Evolutionary conservation across 2,888 invertebrate species (phyloP), one percentile per base, ranked within the genome.

Genomic region (Urechis unicinctus): DNA sequence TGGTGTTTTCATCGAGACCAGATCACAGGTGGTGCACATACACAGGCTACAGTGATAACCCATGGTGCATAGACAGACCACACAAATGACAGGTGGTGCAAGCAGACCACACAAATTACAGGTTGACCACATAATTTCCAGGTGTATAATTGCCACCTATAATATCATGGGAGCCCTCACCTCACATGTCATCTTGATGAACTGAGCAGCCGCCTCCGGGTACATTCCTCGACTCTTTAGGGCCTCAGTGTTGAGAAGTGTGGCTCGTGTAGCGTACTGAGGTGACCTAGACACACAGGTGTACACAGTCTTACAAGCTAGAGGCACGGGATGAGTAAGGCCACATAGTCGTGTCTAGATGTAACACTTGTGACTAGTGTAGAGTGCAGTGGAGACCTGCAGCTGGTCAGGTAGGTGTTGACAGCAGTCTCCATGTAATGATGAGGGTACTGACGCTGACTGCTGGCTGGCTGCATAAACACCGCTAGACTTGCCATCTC

Each of bases 401-500:
- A 41, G 22, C 28, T 88, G 69, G 88, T 91, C 53, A 91, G 82
- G 78, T 96, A 97, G 25, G 90, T 91, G 2, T 86, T 84, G 68
- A 97, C 91, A 59, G 95, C 91, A 72, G 92, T 91, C 71, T 96
- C 96, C 86, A 97, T 89, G 72, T 97, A 95, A 64, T 81, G 80
- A 56, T 74, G 67, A 25, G 82, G 82, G 65, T 80, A 83, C 55
- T 78, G 78, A 50, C 80, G 71, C 64, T 74, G 73, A 57, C 68
- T 69, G 28, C 61, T 65, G 22, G 62, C 65, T 2, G 77, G 78
- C 54, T 87, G 85, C 89, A 94, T 89, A 72, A 91, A 94, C 1
- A 91, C 89, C 54, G 93, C 87, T 29, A 96, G 78, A 13, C 91
- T 90, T 4, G 95, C 94, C 95, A 96, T 95, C 82, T 94, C 95